Percentiles rank a stretch among this genome's conserved stretches.
These are phyloP conservation scores for Cyclopterus lumpus DNA, from an alignment of 2,797 vertebrate genomes.

Conservation along the genomic window DNA sequence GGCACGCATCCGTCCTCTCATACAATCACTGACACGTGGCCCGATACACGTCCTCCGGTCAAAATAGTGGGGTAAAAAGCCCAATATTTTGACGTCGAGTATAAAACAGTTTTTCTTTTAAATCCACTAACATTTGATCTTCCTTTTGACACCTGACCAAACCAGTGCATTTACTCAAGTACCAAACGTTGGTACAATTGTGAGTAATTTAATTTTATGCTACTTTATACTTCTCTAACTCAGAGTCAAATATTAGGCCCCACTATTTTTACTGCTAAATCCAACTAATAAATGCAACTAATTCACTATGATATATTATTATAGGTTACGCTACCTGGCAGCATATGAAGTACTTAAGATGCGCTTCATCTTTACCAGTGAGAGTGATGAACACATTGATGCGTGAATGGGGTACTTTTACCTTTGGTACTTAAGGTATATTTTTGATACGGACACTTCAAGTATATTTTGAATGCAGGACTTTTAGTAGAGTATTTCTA, in stretches of 20 bases:
- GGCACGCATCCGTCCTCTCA: constrained; percentile 59
- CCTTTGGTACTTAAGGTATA: not conserved
- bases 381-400: not conserved
- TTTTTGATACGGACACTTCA: not conserved
- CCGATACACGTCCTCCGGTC: no score
- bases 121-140: no score
- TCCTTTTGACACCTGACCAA: no score
- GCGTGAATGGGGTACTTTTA: not conserved
- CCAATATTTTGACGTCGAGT: no score
- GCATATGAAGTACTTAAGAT: not conserved
- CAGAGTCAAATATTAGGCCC: not conserved
- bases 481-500: not conserved
- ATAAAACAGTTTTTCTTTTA: no score
- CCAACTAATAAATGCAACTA: not conserved
- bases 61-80: no score
- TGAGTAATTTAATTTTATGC: no score
- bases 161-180: no score
- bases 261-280: no score
- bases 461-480: not conserved
- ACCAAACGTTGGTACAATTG: no score
- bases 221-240: not conserved
- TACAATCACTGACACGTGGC: constrained; percentile 68
- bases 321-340: not conserved
- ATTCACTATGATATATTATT: not conserved
- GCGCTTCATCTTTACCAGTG: no score